phyloP scores from a whole-genome alignment of 2,888 invertebrate genomes.

The Acanthoscelides obtectus region DNA sequence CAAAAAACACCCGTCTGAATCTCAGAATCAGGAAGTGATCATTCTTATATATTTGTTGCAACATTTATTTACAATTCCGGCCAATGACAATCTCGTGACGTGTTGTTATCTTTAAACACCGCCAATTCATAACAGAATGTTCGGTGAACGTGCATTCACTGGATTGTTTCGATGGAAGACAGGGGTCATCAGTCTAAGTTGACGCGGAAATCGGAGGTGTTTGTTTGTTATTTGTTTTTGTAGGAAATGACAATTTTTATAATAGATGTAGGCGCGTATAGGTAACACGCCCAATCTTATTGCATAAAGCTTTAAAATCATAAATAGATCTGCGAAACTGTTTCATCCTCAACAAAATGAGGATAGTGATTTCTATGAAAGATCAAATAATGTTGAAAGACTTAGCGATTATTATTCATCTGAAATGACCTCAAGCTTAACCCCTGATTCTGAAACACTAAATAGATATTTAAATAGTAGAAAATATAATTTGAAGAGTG shows the following conservation, averaged over 20 bases:
- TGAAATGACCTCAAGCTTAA: too few species aligned
- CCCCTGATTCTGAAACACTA: too few species aligned
- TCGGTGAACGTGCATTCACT: neutral
- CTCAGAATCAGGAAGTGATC: neutral
- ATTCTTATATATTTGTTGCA: neutral
- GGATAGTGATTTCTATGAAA: too few species aligned
- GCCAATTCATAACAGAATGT: neutral
- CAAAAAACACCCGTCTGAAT: conserved; percentile 8
- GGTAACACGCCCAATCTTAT: neutral
- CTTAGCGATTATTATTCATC: too few species aligned
- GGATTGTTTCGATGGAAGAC: neutral
- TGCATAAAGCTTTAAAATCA: neutral
- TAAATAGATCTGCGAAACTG: too few species aligned
- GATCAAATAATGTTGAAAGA: too few species aligned
- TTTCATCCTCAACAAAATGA: too few species aligned
- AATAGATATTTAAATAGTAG: too few species aligned
- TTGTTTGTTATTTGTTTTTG: neutral
- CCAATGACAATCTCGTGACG: neutral
- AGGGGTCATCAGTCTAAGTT: neutral
- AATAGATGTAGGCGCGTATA: neutral
- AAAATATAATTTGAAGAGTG: too few species aligned
- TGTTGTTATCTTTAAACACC: neutral
- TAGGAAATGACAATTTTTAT: neutral
- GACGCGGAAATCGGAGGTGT: neutral
- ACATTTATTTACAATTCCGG: neutral